Base-by-base conservation (phyloP, 2,113 vertebrate genomes). In the Rutilus rutilus region DNA sequence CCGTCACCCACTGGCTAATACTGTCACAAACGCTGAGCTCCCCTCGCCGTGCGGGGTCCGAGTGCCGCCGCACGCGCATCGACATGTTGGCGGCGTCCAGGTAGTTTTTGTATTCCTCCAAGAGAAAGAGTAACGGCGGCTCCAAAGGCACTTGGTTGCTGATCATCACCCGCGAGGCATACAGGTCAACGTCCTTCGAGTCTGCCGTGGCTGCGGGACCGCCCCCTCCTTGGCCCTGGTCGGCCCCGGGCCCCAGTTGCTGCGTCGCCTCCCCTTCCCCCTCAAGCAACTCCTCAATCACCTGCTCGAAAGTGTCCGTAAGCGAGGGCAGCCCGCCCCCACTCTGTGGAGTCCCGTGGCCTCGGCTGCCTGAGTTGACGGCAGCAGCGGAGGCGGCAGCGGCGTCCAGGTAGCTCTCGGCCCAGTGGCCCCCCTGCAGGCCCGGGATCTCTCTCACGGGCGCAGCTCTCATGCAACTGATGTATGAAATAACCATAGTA, bases 401-500 rank as follows among this genome's bases (percentile, higher is more conserved):
- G 71, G 97, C 95, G 92, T 95, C 97, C 89, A 97, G 94, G 94
- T 97, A 99, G 92, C 96, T 96, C 94, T 98, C 96, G 94, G 96
- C 96, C 95, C 97, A 96, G 95, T 97, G 97, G 95, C 96, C 97
- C 96, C 97, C 88, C 57, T 87, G 95, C 90, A 95, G 92, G 91
- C 96, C 93, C 85, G 95, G 95, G 88, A 94, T 96, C 93, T 99
- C 98, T 95, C 98, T 98, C 97, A 99, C 97, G 25, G 98, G 98
- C 95, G 97, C 97, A 96, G 98, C 98, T 96, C 97, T 98, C 97
- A 99, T 97, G 97, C 98, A 99, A 98, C 97, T 96, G 94, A 99
- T 99, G 97, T 98, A 99, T 96, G 98, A 99, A 97, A 99, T 99
- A 97, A 99, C 97, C 98, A 99, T 99, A 97, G 98, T 97, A 98